Evolutionary conservation across 23 tunicate genomes (phyloP).

Genomic region (Halocynthia aurantium): DNA sequence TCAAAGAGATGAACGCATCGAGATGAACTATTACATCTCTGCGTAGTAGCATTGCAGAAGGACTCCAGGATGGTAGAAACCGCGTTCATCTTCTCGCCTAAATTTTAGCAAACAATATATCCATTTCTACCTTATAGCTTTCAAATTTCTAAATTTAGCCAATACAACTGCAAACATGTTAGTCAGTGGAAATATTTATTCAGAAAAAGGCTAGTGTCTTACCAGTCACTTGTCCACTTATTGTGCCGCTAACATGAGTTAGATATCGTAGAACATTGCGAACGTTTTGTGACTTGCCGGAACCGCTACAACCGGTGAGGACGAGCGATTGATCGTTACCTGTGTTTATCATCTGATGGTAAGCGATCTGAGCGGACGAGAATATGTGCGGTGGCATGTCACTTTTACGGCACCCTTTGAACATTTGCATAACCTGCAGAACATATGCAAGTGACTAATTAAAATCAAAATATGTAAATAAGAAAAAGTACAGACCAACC

Average conservation of each 20-base stretch:
- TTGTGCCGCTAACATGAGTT: slow-evolving; percentile 17
- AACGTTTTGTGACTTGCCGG: slow-evolving; percentile 44
- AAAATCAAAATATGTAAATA: neutral
- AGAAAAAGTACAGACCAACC: neutral
- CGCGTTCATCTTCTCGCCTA: slow-evolving; percentile 36
- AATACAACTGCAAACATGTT: no score
- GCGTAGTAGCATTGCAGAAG: slow-evolving; percentile 38
- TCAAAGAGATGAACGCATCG: slow-evolving; percentile 51
- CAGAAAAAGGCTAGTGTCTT: neutral
- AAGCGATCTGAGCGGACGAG: slow-evolving; percentile 80
- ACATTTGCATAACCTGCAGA: slow-evolving; percentile 42
- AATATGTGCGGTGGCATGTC: slow-evolving; percentile 89
- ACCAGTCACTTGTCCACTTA: slow-evolving; percentile 2
- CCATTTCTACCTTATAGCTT: no score
- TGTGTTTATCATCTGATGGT: slow-evolving; percentile 55
- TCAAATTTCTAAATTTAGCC: no score
- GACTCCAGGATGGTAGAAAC: slow-evolving; percentile 39
- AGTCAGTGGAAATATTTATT: no score
- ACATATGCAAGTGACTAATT: neutral
- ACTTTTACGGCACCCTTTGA: slow-evolving; percentile 74
- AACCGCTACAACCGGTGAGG: slow-evolving; percentile 42
- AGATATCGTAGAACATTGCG: slow-evolving; percentile 44
- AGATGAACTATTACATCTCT: slow-evolving; percentile 31
- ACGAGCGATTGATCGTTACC: slow-evolving; percentile 65
- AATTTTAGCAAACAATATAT: neutral